Base-by-base conservation (phyloP, 2,888 invertebrate genomes). In the Phaonia tiefii region DNA sequence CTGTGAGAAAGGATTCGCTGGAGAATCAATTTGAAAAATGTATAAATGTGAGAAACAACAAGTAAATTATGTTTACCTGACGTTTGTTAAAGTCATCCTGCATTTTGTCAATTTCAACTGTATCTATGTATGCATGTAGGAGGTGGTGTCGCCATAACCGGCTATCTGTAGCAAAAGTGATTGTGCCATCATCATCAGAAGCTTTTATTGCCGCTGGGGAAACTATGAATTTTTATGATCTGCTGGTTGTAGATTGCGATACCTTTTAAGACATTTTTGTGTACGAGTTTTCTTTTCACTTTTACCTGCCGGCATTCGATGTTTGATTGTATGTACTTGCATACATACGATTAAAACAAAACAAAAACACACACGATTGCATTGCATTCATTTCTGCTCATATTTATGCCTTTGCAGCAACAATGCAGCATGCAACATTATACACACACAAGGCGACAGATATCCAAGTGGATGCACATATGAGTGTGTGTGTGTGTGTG, bases 331-430 rank as follows among this genome's bases (percentile, higher is more conserved):
- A 39, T 63, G 39, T 22, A 22, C 22, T 13, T 63, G 42, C 42
- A 39, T 63, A 3, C 3, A 31, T 31, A 31, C 31, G 31, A 31
- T 31, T 31, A 5, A n/a, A n/a, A 31, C 31, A 31, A 31, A 8
- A 31, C 3, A n/a, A 31, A 31, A 31, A 31, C 3, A 31, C 31
- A 5, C 31, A 5, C 31, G 31, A 31, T 69, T 66, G 69, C 37
- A 70, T 63, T 31, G 13, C n/a, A 65, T 69, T 71, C 56, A 49
- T 22, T 66, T 71, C 42, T 76, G 60, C 39, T 44, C 39, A 56
- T 20, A 11, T 54, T 66, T 73, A 63, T 79, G 42, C 17, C 60
- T 31, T 49, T 39, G 56, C 46, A 44, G 39, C 56, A 13, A 20
- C 20, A 22, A 37, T 63, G 42, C 63, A 42, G 63, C 63, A 54